Evolutionary conservation across 2,113 vertebrate genomes (phyloP).

Genomic region (Antechinus stuartii): DNA sequence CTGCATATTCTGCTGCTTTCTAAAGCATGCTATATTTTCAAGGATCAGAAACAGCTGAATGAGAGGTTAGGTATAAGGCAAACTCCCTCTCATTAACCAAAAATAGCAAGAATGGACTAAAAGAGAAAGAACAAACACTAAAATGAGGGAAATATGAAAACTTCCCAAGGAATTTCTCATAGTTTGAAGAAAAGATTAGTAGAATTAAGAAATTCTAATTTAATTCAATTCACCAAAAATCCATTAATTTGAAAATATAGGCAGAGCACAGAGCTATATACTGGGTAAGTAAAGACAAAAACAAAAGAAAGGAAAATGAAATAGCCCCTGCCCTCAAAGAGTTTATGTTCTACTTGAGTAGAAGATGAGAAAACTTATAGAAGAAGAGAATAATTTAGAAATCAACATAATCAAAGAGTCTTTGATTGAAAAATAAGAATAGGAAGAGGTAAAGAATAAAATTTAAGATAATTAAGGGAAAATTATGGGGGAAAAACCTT

Average conservation of each 20-base stretch:
- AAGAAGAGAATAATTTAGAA: not conserved
- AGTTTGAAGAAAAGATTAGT: not conserved
- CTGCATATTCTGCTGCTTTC: not conserved
- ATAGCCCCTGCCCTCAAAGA: not conserved
- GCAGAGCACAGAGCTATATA: not conserved
- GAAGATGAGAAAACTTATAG: not conserved
- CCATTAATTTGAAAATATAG: not conserved
- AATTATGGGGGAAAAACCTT: not conserved
- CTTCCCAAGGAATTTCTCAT: not conserved
- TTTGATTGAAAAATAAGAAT: not conserved
- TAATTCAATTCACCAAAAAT: not conserved
- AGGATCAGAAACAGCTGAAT: not conserved
- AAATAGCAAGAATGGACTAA: not conserved
- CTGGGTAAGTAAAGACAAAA: not conserved
- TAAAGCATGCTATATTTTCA: not conserved
- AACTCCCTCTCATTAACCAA: not conserved
- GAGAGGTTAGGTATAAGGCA: not conserved
- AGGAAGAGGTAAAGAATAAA: not conserved
- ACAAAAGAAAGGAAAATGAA: not conserved
- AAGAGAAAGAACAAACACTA: not conserved
- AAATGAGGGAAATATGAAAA: not conserved
- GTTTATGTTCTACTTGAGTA: not conserved
- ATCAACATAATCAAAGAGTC: not conserved
- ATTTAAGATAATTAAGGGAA: not conserved
- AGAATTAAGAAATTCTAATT: not conserved